Percentiles rank a stretch among this genome's conserved stretches.
These are phyloP conservation scores for Protodeltote pygarga DNA, from an alignment of 2,888 invertebrate genomes.

Conservation along the genomic window DNA sequence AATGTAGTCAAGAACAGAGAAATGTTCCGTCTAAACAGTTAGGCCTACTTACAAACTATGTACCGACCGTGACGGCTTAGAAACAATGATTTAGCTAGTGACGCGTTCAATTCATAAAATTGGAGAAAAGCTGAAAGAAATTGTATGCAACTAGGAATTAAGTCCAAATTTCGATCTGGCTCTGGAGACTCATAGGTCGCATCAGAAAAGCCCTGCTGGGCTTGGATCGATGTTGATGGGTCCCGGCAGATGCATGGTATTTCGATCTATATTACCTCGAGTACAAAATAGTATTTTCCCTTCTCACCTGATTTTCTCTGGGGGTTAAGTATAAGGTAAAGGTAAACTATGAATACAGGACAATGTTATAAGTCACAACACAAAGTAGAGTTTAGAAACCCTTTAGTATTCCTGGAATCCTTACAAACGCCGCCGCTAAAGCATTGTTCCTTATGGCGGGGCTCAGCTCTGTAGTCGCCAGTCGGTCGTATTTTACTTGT, in stretches of 20 bases:
- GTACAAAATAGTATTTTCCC: too few species aligned
- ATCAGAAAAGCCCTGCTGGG: too few species aligned
- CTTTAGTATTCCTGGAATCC: slow-evolving; percentile 27
- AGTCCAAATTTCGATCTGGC: too few species aligned
- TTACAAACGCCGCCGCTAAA: slow-evolving; percentile 32
- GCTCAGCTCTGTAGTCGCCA: too few species aligned
- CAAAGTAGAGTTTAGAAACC: slow-evolving; percentile 18
- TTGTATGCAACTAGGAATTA: too few species aligned
- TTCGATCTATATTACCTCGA: too few species aligned
- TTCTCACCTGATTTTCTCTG: too few species aligned
- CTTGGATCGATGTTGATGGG: too few species aligned
- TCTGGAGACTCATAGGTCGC: too few species aligned
- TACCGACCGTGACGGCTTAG: slow-evolving; percentile 60
- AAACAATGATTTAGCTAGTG: slow-evolving; percentile 55
- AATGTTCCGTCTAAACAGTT: slow-evolving; percentile 71
- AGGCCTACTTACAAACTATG: slow-evolving; percentile 73
- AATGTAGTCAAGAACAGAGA: slow-evolving; percentile 67
- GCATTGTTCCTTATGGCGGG: slow-evolving; percentile 9
- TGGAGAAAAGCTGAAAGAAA: background rate
- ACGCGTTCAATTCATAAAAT: slow-evolving; percentile 35
- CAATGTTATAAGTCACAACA: background rate
- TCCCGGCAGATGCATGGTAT: too few species aligned
- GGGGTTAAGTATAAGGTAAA: background rate
- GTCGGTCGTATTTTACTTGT: too few species aligned
- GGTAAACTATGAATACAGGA: background rate